Conservation (phyloP, 1,140 invertebrate species). For the Telenomus remus region DNA sequence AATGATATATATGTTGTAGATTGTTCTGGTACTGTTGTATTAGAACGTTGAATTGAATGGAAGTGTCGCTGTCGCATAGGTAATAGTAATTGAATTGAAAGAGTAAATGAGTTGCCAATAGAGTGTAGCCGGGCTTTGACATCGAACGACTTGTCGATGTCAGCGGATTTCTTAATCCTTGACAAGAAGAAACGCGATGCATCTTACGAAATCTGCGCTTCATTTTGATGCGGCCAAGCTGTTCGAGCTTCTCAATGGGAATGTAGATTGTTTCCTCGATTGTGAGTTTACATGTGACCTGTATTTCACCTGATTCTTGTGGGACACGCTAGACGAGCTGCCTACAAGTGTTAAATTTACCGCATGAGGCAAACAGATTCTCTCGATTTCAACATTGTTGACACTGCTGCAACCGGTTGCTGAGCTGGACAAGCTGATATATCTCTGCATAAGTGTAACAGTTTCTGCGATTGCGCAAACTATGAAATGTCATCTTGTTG, state of each 20-base stretch:
- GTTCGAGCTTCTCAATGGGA: slow-evolving; percentile 30
- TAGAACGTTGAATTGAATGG: slow-evolving; percentile 30
- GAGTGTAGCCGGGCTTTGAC: slow-evolving; percentile 18
- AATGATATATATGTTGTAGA: too few relatives aligned
- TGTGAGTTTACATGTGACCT: slow-evolving; percentile 26
- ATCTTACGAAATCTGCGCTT: slow-evolving; percentile 52
- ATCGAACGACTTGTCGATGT: slow-evolving; percentile 27
- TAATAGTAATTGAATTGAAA: slow-evolving; percentile 12
- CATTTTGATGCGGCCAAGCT: slow-evolving; percentile 52
- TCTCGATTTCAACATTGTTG: slow-evolving; percentile 39
- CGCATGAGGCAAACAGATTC: slow-evolving; percentile 22
- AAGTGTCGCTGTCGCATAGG: slow-evolving; percentile 8
- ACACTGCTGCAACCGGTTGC: slow-evolving; percentile 25
- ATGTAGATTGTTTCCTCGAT: slow-evolving; percentile 28
- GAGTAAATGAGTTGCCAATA: slow-evolving; percentile 27
- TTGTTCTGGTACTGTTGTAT: background rate
- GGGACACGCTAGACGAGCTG: slow-evolving; percentile 16
- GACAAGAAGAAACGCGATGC: slow-evolving; percentile 14
- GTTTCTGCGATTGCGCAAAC: slow-evolving; percentile 16
- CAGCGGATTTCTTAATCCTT: slow-evolving; percentile 26
- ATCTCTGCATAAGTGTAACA: slow-evolving; percentile 24
- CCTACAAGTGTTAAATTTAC: slow-evolving; percentile 27
- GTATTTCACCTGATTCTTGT: slow-evolving; percentile 21
- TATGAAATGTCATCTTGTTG: background rate
- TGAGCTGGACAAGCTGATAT: slow-evolving; percentile 21